phyloP scores from a whole-genome alignment of 2,113 vertebrate species.

The Eolophus roseicapilla region DNA sequence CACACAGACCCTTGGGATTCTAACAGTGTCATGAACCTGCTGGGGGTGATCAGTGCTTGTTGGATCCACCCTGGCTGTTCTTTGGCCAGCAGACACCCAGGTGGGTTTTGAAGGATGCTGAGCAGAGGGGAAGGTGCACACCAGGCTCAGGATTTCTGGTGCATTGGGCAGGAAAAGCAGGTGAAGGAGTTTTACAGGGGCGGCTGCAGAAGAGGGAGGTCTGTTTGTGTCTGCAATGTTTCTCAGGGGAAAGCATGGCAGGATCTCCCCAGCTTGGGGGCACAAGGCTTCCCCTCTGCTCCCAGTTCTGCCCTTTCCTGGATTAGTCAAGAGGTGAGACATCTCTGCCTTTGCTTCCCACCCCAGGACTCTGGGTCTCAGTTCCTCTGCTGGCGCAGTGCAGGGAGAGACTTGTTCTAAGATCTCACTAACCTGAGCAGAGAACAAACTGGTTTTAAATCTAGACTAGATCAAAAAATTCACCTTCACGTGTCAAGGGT shows the following conservation, averaged over 20 bases:
- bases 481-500: neutral
- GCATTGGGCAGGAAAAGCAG: neutral
- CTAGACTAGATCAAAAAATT: neutral
- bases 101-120: neutral
- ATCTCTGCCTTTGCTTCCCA: neutral
- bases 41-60: neutral
- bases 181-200: neutral
- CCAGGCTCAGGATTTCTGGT: neutral
- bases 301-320: neutral
- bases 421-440: neutral
- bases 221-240: fast-evolving
- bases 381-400: neutral
- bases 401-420: neutral
- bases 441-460: neutral
- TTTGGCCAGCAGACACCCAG: neutral
- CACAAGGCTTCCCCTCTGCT: neutral
- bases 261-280: no score
- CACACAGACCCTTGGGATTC: neutral
- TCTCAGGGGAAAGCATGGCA: neutral
- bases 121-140: fast-evolving
- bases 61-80: fast-evolving
- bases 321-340: neutral
- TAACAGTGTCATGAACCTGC: fast-evolving
- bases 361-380: fast-evolving
- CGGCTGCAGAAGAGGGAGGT: fast-evolving